Evolutionary conservation across 2,797 vertebrate genomes (phyloP).

Genomic region (Epinephelus malabaricus): DNA sequence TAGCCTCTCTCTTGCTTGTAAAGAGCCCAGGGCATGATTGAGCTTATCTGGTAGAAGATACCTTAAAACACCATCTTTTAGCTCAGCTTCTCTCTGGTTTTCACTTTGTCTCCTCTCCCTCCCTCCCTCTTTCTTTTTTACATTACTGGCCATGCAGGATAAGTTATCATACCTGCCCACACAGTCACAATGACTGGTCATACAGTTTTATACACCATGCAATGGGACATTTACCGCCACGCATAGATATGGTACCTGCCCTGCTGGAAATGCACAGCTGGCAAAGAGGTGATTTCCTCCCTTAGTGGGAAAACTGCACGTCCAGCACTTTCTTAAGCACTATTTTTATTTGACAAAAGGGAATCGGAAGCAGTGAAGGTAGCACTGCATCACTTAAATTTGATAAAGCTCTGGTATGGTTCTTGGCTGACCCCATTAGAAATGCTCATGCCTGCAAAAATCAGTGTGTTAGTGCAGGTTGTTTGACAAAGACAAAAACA

Average conservation of each 20-base stretch:
- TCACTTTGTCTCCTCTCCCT: conserved; percentile 30
- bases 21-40: conserved; percentile 48
- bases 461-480: conserved; percentile 41
- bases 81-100: conserved; percentile 38
- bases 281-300: conserved; percentile 57
- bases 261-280: conserved; percentile 63
- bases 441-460: conserved; percentile 45
- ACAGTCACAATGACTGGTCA: conserved; percentile 39
- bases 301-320: conserved; percentile 63
- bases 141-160: conserved; percentile 39
- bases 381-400: conserved; percentile 46
- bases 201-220: conserved; percentile 43
- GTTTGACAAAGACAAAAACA: conserved; percentile 66
- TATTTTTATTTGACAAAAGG: conserved; percentile 61
- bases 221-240: conserved; percentile 39
- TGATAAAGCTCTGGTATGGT: conserved; percentile 54
- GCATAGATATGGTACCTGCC: conserved; percentile 46
- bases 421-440: conserved; percentile 54
- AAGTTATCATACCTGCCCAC: conserved; percentile 59
- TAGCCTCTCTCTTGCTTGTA: conserved; percentile 51
- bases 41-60: conserved; percentile 55
- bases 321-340: conserved; percentile 61
- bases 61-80: conserved; percentile 40
- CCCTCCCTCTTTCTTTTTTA: conserved; percentile 17
- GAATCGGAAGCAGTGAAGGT: conserved; percentile 15